phyloP scores from a whole-genome alignment of 1,140 invertebrate species.

The Lysiphlebus fabarum region DNA sequence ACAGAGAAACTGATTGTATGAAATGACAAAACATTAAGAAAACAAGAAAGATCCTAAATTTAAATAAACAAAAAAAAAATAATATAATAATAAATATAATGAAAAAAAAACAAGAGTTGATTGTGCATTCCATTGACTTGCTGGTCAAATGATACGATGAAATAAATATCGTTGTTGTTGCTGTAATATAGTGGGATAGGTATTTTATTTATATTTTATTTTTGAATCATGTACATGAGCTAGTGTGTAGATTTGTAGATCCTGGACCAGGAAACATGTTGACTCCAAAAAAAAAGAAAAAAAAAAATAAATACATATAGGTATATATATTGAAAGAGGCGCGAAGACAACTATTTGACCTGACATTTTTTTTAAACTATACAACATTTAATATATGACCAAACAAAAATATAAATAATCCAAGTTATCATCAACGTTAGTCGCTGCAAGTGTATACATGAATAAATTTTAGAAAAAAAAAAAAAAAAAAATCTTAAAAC shows the following conservation, averaged over 20 bases:
- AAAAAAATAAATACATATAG: conserved; percentile 2
- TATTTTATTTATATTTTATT: neutral
- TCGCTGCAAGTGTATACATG: conserved; percentile 27
- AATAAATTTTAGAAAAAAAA: conserved; percentile 32
- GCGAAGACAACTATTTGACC: conserved; percentile 45
- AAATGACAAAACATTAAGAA: neutral
- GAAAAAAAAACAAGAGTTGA: neutral
- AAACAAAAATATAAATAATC: conserved; percentile 38
- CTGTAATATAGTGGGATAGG: conserved; percentile 22
- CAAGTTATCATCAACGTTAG: conserved; percentile 45
- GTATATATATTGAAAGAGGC: too few species aligned
- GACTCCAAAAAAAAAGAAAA: conserved; percentile 16
- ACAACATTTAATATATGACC: conserved; percentile 42
- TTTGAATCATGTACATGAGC: too few species aligned
- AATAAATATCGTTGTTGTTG: too few species aligned
- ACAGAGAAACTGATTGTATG: conserved; percentile 10
- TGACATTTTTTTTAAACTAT: conserved; percentile 36
- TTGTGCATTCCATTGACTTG: conserved; percentile 11
- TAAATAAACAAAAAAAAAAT: neutral
- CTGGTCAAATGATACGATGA: conserved; percentile 22
- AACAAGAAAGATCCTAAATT: neutral
- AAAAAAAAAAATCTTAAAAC: too few species aligned
- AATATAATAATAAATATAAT: conserved; percentile 1
- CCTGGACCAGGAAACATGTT: conserved; percentile 3
- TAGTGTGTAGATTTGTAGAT: neutral